phyloP scores from a whole-genome alignment of 1,140 invertebrate species.

The Bombyx mori region DNA sequence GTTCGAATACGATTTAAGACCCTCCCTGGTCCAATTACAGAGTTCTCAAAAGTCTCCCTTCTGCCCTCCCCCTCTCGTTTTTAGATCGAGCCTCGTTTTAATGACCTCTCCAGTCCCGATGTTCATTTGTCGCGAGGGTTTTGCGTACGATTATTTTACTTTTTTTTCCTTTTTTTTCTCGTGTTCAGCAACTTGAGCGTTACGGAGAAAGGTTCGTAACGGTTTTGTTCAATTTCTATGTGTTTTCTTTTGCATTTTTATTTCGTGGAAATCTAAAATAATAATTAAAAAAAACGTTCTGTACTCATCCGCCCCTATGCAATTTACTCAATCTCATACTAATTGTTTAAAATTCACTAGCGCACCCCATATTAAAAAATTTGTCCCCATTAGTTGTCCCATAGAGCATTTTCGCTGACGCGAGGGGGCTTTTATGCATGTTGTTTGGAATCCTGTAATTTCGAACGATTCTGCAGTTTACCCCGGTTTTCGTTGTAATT shows the following conservation, averaged over 20 bases:
- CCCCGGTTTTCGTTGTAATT: conserved; percentile 43
- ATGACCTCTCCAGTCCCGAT: conserved; percentile 67
- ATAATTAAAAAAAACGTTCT: neutral
- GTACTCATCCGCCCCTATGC: conserved; percentile 3
- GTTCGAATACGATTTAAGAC: conserved; percentile 66
- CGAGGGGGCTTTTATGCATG: conserved; percentile 48
- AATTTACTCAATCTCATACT: conserved; percentile 14
- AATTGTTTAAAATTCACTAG: conserved; percentile 48
- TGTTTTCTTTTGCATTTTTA: neutral
- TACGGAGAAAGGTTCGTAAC: neutral
- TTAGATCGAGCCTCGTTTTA: conserved; percentile 66
- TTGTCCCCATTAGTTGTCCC: conserved; percentile 54
- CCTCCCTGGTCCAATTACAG: conserved; percentile 68
- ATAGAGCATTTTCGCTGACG: conserved; percentile 33
- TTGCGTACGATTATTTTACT: conserved; percentile 62
- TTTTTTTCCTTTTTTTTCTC: conserved; percentile 36
- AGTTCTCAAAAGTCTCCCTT: conserved; percentile 59
- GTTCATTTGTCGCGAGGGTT: conserved; percentile 68
- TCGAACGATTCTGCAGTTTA: conserved; percentile 60
- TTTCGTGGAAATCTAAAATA: neutral
- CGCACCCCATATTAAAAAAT: conserved; percentile 63
- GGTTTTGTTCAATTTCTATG: conserved; percentile 1
- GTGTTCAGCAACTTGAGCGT: conserved; percentile 16
- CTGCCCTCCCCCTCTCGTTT: conserved; percentile 42
- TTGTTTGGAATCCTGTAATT: conserved; percentile 65